Evolutionary conservation across 2,888 invertebrate genomes (phyloP).

Genomic region (Carabus problematicus): DNA sequence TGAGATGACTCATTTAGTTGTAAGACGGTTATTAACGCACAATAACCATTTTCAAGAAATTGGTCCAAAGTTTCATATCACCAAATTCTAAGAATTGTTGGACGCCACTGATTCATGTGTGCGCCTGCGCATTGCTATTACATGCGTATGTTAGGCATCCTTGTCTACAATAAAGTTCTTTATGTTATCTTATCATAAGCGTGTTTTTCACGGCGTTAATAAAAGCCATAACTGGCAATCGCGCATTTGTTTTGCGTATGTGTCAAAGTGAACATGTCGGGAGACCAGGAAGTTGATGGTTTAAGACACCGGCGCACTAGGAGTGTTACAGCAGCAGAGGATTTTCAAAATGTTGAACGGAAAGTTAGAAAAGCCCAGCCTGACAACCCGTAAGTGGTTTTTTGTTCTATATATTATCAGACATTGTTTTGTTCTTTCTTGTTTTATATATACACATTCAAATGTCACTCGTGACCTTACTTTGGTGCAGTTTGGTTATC

Average conservation of each 20-base stretch:
- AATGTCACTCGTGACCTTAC: too few relatives aligned
- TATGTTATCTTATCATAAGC: slow-evolving; percentile 36
- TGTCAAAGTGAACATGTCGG: slow-evolving; percentile 50
- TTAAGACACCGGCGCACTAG: slow-evolving; percentile 76
- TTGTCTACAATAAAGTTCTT: slow-evolving; percentile 35
- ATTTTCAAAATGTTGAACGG: slow-evolving; percentile 82
- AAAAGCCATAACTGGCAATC: slow-evolving; percentile 27
- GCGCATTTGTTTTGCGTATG: slow-evolving; percentile 32
- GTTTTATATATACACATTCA: slow-evolving; percentile 1
- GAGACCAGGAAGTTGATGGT: slow-evolving; percentile 55
- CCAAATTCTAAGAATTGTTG: slow-evolving; percentile 3
- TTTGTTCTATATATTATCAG: slow-evolving; percentile 14
- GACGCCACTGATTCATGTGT: slow-evolving; percentile 18
- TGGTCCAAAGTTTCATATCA: too few relatives aligned
- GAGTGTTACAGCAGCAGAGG: slow-evolving; percentile 88
- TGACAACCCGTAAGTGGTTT: slow-evolving; percentile 82
- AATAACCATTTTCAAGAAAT: too few relatives aligned
- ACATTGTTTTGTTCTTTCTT: slow-evolving; percentile 6
- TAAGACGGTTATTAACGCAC: too few relatives aligned
- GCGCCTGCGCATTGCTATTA: slow-evolving; percentile 21
- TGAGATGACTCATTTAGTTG: too few relatives aligned
- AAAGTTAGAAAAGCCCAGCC: slow-evolving; percentile 80
- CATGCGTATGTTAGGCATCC: slow-evolving; percentile 23
- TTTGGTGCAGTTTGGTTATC: background rate
- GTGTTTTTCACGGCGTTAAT: slow-evolving; percentile 33